Evolutionary conservation across 1,140 invertebrate genomes (phyloP), one percentile per base, ranked within the genome.

Genomic region (Heterodera carotae): DNA sequence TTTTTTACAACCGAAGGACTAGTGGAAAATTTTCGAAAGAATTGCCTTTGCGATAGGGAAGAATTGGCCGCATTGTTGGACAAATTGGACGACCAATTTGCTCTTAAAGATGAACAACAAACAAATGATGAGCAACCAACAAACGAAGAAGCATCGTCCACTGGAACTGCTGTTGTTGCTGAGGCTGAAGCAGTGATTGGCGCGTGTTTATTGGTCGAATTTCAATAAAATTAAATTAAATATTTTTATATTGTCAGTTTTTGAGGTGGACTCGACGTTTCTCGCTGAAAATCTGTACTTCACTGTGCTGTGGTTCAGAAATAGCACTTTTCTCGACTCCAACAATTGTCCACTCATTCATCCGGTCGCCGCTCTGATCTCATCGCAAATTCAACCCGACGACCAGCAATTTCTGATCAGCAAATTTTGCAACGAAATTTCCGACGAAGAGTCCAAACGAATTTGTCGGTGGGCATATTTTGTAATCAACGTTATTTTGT

Each of bases 11-110:
- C 53, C 34, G 60, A 78, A n/a, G 77, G 59, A 31, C n/a, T 78
- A 33, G 2, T 78, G n/a, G 75, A 78, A 39, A 78, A 78, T 69
- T 78, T 78, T 67, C 62, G 68, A 66, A 31, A 67, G 29, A 78
- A 78, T 60, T 66, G 75, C 34, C 67, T 78, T n/a, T 78, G 77
- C 36, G 33, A 79, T 34, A 48, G 27, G 29, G 36, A 48, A 8
- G 31, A 75, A 77, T 53, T 76, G n/a, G 31, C 75, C n/a, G 36
- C 79, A 25, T 29, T 76, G 25, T 76, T 43, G 48, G 75, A 76
- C 12, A 75, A 76, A 48, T 66, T 78, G 39, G 66, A 78, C 56
- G 75, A 78, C 27, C 34, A 78, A 43, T 48, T 68, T 22, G 25
- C 34, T 79, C 34, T 25, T n/a, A 68, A 36, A 25, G 74, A 66